phyloP scores from a whole-genome alignment of 2,113 vertebrate genomes.

The Odontesthes bonariensis region DNA sequence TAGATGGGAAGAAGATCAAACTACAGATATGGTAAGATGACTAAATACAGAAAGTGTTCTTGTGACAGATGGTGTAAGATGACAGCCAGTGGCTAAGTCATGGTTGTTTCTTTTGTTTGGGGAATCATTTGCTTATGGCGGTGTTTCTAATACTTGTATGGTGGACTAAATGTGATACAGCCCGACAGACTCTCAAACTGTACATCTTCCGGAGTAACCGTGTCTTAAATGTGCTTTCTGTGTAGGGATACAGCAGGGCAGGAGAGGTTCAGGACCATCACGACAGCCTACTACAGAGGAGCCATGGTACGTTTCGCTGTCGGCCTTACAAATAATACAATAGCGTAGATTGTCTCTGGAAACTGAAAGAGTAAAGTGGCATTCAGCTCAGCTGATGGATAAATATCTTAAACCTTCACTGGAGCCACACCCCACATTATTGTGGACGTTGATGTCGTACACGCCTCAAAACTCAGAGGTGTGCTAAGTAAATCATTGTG shows the following conservation, averaged over 20 bases:
- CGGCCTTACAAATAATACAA: not conserved
- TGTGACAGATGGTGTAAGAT: not conserved
- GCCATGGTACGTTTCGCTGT: slow-evolving; percentile 88
- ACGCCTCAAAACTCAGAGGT: slow-evolving; percentile 8
- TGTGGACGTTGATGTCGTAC: not conserved
- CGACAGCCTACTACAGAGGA: slow-evolving; percentile 95
- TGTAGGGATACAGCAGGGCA: slow-evolving; percentile 96
- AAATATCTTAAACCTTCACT: not conserved
- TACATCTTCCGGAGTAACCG: not conserved
- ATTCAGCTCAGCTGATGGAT: not conserved
- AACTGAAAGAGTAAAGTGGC: slow-evolving; percentile 2
- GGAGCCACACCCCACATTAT: slow-evolving; percentile 45
- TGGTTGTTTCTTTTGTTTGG: too few relatives aligned
- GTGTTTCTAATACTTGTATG: too few relatives aligned
- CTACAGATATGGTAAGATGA: slow-evolving; percentile 96
- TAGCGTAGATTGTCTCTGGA: not conserved
- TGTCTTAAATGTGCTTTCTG: not conserved
- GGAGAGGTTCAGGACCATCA: slow-evolving; percentile 96
- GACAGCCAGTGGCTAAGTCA: too few relatives aligned
- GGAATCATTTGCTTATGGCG: too few relatives aligned
- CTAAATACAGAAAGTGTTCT: not conserved
- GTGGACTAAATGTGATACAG: not conserved
- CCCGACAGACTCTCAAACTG: not conserved
- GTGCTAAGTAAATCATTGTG: not conserved
- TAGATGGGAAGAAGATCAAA: slow-evolving; percentile 98